Conservation (phyloP, 2,113 vertebrate genomes). For the Equus przewalskii region DNA sequence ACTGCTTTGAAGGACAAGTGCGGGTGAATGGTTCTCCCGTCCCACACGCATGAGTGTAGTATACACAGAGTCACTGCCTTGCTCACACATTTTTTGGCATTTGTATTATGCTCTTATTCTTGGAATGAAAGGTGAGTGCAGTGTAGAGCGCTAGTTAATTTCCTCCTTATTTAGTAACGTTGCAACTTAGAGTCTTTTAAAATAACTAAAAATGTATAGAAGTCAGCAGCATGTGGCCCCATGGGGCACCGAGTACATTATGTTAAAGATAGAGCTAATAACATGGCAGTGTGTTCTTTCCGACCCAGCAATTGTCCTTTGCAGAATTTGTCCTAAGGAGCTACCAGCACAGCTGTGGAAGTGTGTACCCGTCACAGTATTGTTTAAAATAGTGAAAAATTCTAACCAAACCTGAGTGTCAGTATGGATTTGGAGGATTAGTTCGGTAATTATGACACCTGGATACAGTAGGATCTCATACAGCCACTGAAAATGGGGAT, state of each 20-base stretch:
- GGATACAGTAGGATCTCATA: neutral
- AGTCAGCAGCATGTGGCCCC: neutral
- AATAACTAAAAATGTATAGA: neutral
- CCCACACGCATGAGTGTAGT: neutral
- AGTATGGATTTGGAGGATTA: neutral
- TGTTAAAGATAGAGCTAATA: neutral
- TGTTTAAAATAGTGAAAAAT: neutral
- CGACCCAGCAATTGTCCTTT: neutral
- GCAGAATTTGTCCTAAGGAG: neutral
- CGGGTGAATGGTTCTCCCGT: neutral
- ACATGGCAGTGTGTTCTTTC: neutral
- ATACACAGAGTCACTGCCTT: neutral
- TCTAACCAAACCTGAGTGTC: neutral
- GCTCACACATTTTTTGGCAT: neutral
- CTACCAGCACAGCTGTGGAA: neutral
- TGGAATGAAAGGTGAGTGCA: neutral
- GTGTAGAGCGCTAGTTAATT: conserved; percentile 17
- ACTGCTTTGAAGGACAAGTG: neutral
- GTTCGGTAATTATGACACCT: neutral
- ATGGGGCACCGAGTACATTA: neutral
- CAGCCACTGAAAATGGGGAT: neutral
- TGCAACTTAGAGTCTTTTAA: neutral
- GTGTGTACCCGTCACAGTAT: neutral
- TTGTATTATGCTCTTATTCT: neutral
- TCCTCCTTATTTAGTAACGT: neutral